phyloP scores from a whole-genome alignment of 2,113 vertebrate species.

The Leptobrachium leishanense region DNA sequence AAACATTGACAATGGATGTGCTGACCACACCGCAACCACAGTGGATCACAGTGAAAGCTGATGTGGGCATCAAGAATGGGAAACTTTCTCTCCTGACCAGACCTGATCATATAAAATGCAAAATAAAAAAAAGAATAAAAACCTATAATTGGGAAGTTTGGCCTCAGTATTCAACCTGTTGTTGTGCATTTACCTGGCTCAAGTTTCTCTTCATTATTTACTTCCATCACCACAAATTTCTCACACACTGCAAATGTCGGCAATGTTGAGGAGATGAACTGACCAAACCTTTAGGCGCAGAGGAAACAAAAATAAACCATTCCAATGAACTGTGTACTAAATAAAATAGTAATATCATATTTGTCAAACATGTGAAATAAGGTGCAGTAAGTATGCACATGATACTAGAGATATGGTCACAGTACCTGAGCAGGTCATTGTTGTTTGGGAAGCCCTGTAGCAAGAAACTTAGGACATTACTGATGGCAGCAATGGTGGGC shows the following conservation, averaged over 20 bases:
- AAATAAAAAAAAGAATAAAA: too few relatives aligned
- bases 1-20: too few relatives aligned
- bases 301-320: conserved; percentile 32
- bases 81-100: too few relatives aligned
- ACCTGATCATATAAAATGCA: too few relatives aligned
- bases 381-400: not conserved
- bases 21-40: too few relatives aligned
- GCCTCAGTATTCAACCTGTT: too few relatives aligned
- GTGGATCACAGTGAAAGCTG: too few relatives aligned
- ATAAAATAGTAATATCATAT: not conserved
- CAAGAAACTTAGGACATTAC: conserved; percentile 90
- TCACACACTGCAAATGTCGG: conserved; percentile 96
- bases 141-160: too few relatives aligned
- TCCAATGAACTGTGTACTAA: not conserved
- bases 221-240: conserved; percentile 98
- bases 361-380: too few relatives aligned
- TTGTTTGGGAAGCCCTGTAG: conserved; percentile 93
- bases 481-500: conserved; percentile 87
- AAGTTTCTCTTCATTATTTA: conserved; percentile 90
- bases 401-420: not conserved
- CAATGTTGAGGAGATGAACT: conserved; percentile 95
- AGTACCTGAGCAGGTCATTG: conserved; percentile 89
- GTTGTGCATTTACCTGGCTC: conserved; percentile 76
- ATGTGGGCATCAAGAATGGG: too few relatives aligned
- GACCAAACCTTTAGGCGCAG: conserved; percentile 79